These are phyloP conservation scores for Canis aureus DNA, from an alignment of 2,113 vertebrate genomes.

Conservation along the genomic window DNA sequence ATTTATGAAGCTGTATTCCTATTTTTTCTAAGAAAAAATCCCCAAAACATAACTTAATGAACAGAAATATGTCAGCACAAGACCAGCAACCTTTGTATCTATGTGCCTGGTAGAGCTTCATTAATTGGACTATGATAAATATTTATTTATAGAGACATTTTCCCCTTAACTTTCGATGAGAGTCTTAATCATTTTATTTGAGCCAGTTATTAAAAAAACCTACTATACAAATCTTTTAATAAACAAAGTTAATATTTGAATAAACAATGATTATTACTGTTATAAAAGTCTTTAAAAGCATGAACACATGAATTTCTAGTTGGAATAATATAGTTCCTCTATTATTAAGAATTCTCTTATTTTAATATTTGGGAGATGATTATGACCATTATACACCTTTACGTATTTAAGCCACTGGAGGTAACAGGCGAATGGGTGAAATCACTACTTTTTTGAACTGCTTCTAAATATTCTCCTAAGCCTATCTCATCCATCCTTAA, in stretches of 20 bases:
- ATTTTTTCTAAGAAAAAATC: background rate
- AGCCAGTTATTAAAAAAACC: background rate
- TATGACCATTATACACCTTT: background rate
- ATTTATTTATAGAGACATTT: background rate
- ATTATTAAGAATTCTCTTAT: background rate
- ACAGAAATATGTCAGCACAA: background rate
- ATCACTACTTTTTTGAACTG: background rate
- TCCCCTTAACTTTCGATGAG: background rate
- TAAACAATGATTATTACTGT: conserved; percentile 10
- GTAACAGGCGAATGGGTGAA: background rate
- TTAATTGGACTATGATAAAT: background rate
- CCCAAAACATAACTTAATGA: background rate
- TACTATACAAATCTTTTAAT: background rate
- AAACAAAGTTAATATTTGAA: background rate
- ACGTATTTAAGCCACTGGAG: background rate
- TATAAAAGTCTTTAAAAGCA: background rate
- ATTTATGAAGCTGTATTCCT: conserved; percentile 45
- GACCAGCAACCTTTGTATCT: background rate
- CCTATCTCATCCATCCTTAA: background rate
- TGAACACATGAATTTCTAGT: conserved; percentile 12
- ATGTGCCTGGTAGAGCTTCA: background rate
- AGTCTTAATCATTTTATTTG: conserved; percentile 13
- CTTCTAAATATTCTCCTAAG: background rate
- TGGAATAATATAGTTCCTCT: background rate
- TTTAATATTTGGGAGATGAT: background rate